A percentile compares a stretch with the other conserved stretches of the same genome.
These are phyloP conservation scores for Noctua janthina DNA, from an alignment of 2,888 invertebrate species.

Conservation along the genomic window DNA sequence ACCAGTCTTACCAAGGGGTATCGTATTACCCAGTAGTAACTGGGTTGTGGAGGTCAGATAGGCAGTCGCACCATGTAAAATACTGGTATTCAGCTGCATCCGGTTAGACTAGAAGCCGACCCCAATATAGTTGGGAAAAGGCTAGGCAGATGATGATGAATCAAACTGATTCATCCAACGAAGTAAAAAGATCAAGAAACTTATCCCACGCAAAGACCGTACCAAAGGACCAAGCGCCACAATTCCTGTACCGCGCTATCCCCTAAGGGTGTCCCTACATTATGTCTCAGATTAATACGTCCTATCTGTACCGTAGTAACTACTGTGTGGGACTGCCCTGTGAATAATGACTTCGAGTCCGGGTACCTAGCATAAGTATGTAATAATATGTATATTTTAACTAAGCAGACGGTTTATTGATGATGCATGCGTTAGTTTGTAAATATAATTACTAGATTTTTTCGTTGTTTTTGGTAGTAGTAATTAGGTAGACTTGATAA, in stretches of 20 bases:
- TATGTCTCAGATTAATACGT: constrained; percentile 63
- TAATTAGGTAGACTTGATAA: background rate
- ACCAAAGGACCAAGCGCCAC: constrained; percentile 5
- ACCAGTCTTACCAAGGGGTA: too few relatives aligned
- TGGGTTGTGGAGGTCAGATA: too few relatives aligned
- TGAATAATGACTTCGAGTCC: constrained; percentile 47
- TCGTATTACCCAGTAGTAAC: too few relatives aligned
- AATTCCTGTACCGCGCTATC: constrained; percentile 37
- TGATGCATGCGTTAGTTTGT: too few relatives aligned
- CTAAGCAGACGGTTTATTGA: constrained; percentile 18
- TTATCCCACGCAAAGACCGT: background rate
- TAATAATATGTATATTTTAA: background rate
- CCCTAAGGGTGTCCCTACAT: constrained; percentile 59
- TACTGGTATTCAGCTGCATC: too few relatives aligned
- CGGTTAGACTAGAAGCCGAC: too few relatives aligned
- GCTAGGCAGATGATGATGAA: too few relatives aligned
- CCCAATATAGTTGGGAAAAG: too few relatives aligned
- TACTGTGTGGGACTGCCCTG: constrained; percentile 54
- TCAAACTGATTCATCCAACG: background rate
- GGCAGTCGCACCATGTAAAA: too few relatives aligned
- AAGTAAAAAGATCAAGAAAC: background rate
- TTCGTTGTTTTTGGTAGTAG: background rate
- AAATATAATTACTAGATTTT: background rate
- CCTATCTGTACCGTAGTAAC: constrained; percentile 53
- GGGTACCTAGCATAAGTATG: background rate